These are phyloP conservation scores for Lepeophtheirus nordmannii DNA, from an alignment of 2,888 invertebrate species.

Conservation along the genomic window DNA sequence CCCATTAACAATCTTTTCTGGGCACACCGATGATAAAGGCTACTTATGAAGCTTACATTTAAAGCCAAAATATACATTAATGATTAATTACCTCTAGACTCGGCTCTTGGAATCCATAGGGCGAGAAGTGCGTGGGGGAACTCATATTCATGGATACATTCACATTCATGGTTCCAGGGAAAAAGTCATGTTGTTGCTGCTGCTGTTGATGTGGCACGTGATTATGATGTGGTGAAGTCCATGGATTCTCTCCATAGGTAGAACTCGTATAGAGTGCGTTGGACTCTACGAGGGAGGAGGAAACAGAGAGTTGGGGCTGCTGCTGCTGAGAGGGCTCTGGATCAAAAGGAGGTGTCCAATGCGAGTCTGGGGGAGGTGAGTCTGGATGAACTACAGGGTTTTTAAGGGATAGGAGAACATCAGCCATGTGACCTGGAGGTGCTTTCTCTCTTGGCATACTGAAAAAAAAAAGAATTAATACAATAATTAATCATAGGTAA, in stretches of 20 bases:
- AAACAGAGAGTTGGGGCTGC: not conserved
- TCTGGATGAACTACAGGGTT: conserved; percentile 72
- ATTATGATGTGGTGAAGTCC: conserved; percentile 50
- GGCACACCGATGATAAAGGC: too few species aligned
- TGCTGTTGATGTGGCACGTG: conserved; percentile 64
- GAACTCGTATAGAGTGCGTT: conserved; percentile 29
- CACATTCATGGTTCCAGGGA: conserved; percentile 62
- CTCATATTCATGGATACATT: conserved; percentile 95
- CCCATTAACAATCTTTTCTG: too few species aligned
- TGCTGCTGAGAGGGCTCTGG: too few species aligned
- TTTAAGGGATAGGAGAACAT: conserved; percentile 68
- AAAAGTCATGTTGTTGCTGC: conserved; percentile 30
- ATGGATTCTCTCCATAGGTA: conserved; percentile 39
- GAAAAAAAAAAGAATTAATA: too few species aligned
- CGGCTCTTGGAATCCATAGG: not conserved
- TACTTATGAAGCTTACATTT: too few species aligned
- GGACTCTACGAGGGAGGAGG: conserved; percentile 29
- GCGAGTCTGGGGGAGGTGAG: conserved; percentile 32
- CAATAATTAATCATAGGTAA: too few species aligned
- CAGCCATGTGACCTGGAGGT: conserved; percentile 47
- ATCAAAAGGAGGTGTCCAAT: not conserved
- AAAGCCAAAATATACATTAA: too few species aligned
- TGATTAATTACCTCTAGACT: not conserved
- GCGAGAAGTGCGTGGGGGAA: conserved; percentile 33
- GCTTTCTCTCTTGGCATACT: not conserved